phyloP scores from a whole-genome alignment of 2,888 invertebrate genomes.

The Rhingia rostrata region DNA sequence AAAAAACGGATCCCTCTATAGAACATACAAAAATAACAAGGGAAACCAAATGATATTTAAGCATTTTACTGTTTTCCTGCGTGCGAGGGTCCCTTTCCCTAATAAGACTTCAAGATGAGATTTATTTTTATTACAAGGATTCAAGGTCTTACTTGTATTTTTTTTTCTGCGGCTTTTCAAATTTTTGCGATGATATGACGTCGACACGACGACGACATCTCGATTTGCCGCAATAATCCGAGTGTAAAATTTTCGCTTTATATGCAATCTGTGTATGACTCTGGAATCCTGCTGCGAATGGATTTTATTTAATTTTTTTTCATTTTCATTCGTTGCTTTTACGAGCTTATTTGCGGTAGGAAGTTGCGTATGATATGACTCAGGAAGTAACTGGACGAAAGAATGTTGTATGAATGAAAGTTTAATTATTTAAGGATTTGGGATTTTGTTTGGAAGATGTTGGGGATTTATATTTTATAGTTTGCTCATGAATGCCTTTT shows the following conservation, averaged over 20 bases:
- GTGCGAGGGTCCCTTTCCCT: not conserved
- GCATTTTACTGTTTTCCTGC: not conserved
- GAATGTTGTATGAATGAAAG: not conserved
- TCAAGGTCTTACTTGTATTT: not conserved
- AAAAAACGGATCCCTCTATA: no score
- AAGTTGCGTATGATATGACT: slow-evolving; percentile 9
- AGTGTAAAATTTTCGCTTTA: slow-evolving; percentile 67
- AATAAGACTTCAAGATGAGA: slow-evolving; percentile 14
- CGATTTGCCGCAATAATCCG: slow-evolving; percentile 56
- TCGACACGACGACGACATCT: slow-evolving; percentile 28
- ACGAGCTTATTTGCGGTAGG: slow-evolving; percentile 2
- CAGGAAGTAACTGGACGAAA: not conserved
- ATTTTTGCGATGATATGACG: slow-evolving; percentile 40
- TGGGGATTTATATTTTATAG: no score
- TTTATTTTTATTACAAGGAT: slow-evolving; percentile 45
- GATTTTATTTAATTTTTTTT: slow-evolving; percentile 39
- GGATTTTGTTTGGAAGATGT: no score
- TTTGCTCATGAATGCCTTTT: no score
- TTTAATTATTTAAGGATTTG: not conserved
- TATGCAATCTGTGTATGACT: slow-evolving; percentile 49
- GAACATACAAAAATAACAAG: slow-evolving; percentile 5
- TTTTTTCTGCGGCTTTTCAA: slow-evolving; percentile 2
- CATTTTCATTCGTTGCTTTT: slow-evolving; percentile 21
- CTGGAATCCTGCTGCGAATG: slow-evolving; percentile 29
- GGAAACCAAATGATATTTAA: not conserved